Conservation (phyloP, 2,113 vertebrate genomes). For the Reinhardtius hippoglossoides region DNA sequence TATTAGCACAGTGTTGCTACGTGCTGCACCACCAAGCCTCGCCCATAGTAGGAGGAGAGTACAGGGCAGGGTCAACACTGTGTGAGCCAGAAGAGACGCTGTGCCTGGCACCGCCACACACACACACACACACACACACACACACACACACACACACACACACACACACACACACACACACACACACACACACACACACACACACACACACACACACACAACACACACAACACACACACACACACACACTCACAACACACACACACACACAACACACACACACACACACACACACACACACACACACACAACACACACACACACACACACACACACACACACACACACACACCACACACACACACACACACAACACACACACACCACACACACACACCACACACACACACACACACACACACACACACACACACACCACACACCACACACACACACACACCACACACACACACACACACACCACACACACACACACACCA, state of each 20-base stretch:
- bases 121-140: slow-evolving; percentile 52
- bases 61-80: slow-evolving; percentile 80
- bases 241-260: slow-evolving; percentile 21
- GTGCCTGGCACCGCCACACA: slow-evolving; percentile 84
- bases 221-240: slow-evolving; percentile 41
- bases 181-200: slow-evolving; percentile 47
- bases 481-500: slow-evolving; percentile 53
- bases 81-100: slow-evolving; percentile 74
- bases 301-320: slow-evolving; percentile 53
- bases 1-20: slow-evolving; percentile 68
- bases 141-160: slow-evolving; percentile 61
- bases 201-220: slow-evolving; percentile 64
- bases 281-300: slow-evolving; percentile 26
- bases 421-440: slow-evolving; percentile 65
- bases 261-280: slow-evolving; percentile 39
- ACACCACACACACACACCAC: too few relatives aligned
- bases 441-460: slow-evolving; percentile 62
- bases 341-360: slow-evolving; percentile 63
- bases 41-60: slow-evolving; percentile 77
- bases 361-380: slow-evolving; percentile 47
- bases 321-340: slow-evolving; percentile 56
- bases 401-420: slow-evolving; percentile 63
- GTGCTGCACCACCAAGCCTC: slow-evolving; percentile 64
- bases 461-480: slow-evolving; percentile 60
- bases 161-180: slow-evolving; percentile 64